Base-by-base conservation (phyloP, 2,888 invertebrate genomes). In the Empis livida region DNA sequence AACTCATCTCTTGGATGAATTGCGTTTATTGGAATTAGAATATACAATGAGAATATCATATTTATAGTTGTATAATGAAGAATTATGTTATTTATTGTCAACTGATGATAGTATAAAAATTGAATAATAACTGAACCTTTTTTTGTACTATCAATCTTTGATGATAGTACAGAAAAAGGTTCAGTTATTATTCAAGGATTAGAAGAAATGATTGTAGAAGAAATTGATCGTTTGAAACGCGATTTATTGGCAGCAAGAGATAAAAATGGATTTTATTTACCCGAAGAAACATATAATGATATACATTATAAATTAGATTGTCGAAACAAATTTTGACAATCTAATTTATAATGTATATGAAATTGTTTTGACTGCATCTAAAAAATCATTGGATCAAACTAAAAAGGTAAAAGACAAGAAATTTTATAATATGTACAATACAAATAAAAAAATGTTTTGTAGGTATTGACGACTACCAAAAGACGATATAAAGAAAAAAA, bases 41-140 rank as follows among this genome's bases (percentile, higher is more conserved):
- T 91, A 84, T 67, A 86, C 90, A 0, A 86, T 97, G 45, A 75
- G 91, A 13, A 91, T 95, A 0, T 95, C 94, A 0, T 96, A 91
- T 65, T 70, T 97, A 16, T 97, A 97, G 66, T 71, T 97, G 10
- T 97, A 97, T 67, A 97, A 97, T 64, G 97, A 99, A 65, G 96
- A 97, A 65, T 71, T 97, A 38, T 87, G 89, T 60, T 97, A 99
- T 71, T 74, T 99, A 50, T 74, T 97, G 3, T 82, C 88, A 6
- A 75, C 78, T 0, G 83, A 84, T 48, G 87, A 88, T 58, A 76
- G 75, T 56, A 76, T 77, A n/a, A 83, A 82, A 67, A 74, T 83
- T n/a, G n/a, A n/a, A n/a, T n/a, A n/a, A n/a, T n/a, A n/a, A n/a
- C n/a, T n/a, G n/a, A n/a, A n/a, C n/a, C n/a, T n/a, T n/a, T n/a